phyloP scores from a whole-genome alignment of 2,888 invertebrate genomes.

The Phrixothrix hirtus region DNA sequence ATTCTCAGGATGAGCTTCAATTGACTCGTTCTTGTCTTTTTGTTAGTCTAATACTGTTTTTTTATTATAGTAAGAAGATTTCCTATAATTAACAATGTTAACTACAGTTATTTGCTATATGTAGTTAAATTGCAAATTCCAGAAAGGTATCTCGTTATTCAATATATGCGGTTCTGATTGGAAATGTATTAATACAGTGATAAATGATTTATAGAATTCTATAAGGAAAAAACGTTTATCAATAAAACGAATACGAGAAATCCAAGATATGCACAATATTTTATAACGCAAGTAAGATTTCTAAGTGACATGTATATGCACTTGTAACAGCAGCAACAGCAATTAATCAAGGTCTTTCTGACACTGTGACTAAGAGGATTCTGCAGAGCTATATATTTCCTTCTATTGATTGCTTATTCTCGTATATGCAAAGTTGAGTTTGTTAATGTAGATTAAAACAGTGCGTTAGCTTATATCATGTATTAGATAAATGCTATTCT shows the following conservation, averaged over 20 bases:
- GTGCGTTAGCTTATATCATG: too few relatives aligned
- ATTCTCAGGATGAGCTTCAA: conserved; percentile 31
- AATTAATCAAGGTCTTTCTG: conserved; percentile 13
- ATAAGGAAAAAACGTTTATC: too few relatives aligned
- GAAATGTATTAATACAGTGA: background rate
- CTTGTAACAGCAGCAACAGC: conserved; percentile 5
- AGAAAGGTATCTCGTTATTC: too few relatives aligned
- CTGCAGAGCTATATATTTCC: conserved; percentile 1
- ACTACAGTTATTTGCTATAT: background rate
- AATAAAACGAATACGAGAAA: background rate
- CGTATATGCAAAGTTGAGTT: background rate
- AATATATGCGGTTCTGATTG: background rate
- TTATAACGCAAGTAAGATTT: background rate
- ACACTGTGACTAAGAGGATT: conserved; percentile 1
- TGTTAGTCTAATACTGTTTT: conserved; percentile 1
- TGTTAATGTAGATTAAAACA: conserved; percentile 4
- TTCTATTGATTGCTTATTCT: conserved; percentile 2
- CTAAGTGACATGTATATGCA: conserved; percentile 13
- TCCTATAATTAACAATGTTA: background rate
- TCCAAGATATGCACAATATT: conserved; percentile 7
- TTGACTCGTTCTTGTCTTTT: conserved; percentile 30
- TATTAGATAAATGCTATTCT: too few relatives aligned
- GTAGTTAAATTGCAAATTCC: background rate
- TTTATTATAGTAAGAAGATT: background rate
- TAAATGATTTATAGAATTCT: background rate